phyloP scores from a whole-genome alignment of 2,113 vertebrate genomes.

The Uria lomvia region DNA sequence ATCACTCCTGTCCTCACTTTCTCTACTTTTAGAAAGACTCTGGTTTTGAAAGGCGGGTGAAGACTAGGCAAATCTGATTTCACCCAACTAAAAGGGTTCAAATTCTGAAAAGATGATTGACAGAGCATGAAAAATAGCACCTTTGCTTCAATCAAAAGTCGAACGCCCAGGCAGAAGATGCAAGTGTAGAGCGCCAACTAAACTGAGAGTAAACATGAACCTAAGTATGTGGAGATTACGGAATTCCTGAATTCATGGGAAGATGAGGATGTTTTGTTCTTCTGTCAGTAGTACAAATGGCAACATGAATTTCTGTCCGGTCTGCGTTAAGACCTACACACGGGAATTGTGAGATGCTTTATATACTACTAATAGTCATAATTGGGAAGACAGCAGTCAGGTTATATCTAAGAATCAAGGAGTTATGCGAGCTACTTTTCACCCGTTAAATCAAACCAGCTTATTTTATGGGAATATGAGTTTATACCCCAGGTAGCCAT shows the following conservation, averaged over 20 bases:
- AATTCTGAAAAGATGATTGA: not conserved
- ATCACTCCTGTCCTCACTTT: not conserved
- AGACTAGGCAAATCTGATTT: not conserved
- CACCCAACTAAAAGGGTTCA: not conserved
- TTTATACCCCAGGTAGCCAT: not conserved
- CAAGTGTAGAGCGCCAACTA: not conserved
- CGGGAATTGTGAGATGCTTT: not conserved
- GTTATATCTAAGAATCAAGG: not conserved
- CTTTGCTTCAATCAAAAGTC: not conserved
- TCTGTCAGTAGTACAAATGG: not conserved
- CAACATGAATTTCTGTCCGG: not conserved
- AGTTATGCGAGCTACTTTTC: not conserved
- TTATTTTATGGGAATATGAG: not conserved
- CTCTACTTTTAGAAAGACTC: not conserved
- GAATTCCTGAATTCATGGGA: not conserved
- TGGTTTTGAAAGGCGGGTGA: not conserved
- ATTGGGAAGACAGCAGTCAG: not conserved
- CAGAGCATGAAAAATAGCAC: not conserved
- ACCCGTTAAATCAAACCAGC: not conserved
- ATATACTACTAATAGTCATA: not conserved
- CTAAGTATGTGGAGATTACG: not conserved
- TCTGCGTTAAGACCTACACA: not conserved
- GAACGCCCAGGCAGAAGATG: not conserved
- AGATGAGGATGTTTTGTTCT: not conserved
- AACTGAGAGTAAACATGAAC: not conserved